A percentile compares a stretch with the other conserved stretches of the same genome.
phyloP scores from a whole-genome alignment of 2,113 vertebrate species.

The Natator depressus region DNA sequence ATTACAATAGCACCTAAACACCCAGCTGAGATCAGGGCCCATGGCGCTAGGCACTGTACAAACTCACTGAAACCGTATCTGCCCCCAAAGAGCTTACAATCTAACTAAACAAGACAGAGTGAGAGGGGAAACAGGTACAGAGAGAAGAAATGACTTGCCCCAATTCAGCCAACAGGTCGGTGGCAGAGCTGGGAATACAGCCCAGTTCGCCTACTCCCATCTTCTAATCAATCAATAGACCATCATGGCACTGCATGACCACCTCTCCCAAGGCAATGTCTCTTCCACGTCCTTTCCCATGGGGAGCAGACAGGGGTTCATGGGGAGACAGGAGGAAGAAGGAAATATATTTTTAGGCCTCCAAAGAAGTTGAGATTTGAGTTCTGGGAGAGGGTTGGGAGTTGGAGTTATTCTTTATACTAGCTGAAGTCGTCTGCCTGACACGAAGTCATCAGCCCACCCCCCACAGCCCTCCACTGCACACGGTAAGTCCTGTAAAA shows the following conservation, averaged over 20 bases:
- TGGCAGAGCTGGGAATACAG: not conserved
- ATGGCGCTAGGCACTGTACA: not conserved
- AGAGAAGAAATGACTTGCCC: not conserved
- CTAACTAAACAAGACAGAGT: not conserved
- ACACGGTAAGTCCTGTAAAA: not conserved
- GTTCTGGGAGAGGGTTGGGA: not conserved
- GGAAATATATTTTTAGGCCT: not conserved
- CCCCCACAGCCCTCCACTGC: not conserved
- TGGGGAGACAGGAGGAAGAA: not conserved
- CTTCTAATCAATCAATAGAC: too few relatives aligned
- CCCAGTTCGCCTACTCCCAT: not conserved
- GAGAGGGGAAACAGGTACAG: not conserved
- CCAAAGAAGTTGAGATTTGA: not conserved
- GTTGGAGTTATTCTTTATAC: not conserved
- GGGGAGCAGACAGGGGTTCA: not conserved
- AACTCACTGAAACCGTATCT: not conserved
- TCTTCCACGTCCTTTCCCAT: not conserved
- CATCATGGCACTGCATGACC: not conserved
- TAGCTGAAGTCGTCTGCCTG: not conserved
- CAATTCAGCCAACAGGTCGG: not conserved
- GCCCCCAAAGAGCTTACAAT: not conserved
- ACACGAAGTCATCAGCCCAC: not conserved
- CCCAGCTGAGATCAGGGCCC: not conserved
- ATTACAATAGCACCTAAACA: not conserved
- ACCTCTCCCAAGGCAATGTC: not conserved